Evolutionary conservation across 2,888 invertebrate genomes (phyloP).

Genomic region (Cerceris rybyensis): DNA sequence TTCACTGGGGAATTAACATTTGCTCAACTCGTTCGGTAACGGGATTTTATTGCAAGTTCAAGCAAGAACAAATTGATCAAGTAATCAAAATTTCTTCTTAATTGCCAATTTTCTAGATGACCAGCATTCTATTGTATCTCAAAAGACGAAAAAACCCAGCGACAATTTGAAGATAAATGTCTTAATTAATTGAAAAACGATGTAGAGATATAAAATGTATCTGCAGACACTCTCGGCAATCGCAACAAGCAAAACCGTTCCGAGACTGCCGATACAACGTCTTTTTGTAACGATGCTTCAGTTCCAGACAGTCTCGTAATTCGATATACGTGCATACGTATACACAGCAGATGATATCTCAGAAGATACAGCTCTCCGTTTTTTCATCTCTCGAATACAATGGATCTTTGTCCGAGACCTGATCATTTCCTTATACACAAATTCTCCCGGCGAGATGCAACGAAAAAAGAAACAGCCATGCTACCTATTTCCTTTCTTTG

Average conservation of each 20-base stretch:
- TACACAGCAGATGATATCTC: constrained; percentile 57
- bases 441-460: constrained; percentile 18
- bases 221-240: not conserved
- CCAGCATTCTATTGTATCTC: too few relatives aligned
- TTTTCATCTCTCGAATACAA: constrained; percentile 52
- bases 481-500: constrained; percentile 4
- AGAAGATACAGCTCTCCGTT: constrained; percentile 59
- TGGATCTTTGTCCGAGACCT: constrained; percentile 52
- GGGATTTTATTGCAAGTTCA: too few relatives aligned
- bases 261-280: not conserved
- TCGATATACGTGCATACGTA: constrained; percentile 49
- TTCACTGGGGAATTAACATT: too few relatives aligned
- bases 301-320: constrained; percentile 44
- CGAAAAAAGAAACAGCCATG: constrained; percentile 1
- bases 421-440: constrained; percentile 52
- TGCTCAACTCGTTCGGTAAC: too few relatives aligned
- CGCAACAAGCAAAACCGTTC: not conserved
- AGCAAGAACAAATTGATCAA: too few relatives aligned
- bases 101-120: too few relatives aligned
- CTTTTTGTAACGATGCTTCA: constrained; percentile 21
- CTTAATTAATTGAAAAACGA: too few relatives aligned
- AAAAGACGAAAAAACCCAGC: too few relatives aligned
- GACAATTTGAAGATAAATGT: too few relatives aligned
- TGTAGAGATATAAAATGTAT: too few relatives aligned
- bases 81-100: too few relatives aligned